Evolutionary conservation across 2,113 vertebrate species (phyloP), one percentile per base, ranked within the genome.

Genomic region (Entosphenus tridentatus): DNA sequence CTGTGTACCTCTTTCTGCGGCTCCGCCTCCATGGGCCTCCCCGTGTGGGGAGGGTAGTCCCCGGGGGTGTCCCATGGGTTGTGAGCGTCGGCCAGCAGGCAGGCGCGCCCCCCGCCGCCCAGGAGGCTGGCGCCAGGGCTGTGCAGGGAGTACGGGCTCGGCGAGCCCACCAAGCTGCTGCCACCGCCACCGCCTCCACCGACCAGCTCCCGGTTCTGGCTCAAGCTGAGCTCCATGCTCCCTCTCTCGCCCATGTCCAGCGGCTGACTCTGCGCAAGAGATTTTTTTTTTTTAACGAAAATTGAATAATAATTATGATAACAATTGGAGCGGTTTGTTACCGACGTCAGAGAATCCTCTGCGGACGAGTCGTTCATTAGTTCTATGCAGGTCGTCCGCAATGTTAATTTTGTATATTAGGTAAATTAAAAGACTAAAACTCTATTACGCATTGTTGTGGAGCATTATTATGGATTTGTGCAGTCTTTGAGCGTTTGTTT

Each of bases 161-260:
- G 62, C n/a, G 62, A 65, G 10, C 62, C 62, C 8, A 65, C 62
- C 10, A 65, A 21, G 21, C 62, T 21, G 21, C 62, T 65, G 9
- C n/a, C 62, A 65, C 59, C 18, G 14, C 59, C 59, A 21, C 39
- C 39, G 39, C 39, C 39, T 39, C 39, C 39, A 39, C 39, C 39
- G 9, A 65, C 62, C 62, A 65, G 21, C 62, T 65, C 62, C 8
- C 21, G 62, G 21, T n/a, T 16, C 21, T 65, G 62, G 9, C 62
- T 21, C 62, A 65, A 16, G 62, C 62, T 10, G 21, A 65, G 62
- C n/a, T 65, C 62, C 62, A 65, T 65, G 62, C 62, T 65, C 8
- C 62, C 62, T 9, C 62, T 21, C 62, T 65, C 62, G n/a, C n/a
- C 62, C 62, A 65, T 16, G n/a, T 65, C 62, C 62, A 65, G n/a